phyloP scores from a whole-genome alignment of 1,140 invertebrate genomes.

The Rhopalosiphum padi region DNA sequence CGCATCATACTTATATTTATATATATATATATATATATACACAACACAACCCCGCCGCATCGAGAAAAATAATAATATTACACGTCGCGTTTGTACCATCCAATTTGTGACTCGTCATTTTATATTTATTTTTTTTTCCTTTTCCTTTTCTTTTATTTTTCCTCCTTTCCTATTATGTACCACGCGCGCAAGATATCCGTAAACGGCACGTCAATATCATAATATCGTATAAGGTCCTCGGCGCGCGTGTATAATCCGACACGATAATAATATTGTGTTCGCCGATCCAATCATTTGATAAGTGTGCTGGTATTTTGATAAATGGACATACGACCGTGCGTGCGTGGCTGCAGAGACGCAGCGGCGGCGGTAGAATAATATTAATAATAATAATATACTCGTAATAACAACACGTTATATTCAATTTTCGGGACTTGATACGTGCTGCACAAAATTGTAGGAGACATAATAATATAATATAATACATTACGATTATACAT shows the following conservation, averaged over 20 bases:
- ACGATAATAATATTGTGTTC: constrained; percentile 54
- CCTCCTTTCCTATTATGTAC: constrained; percentile 15
- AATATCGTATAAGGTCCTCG: not conserved
- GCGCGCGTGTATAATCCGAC: constrained; percentile 18
- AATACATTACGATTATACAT: not conserved
- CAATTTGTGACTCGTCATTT: constrained; percentile 54
- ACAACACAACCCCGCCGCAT: not conserved
- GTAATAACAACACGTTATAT: not conserved
- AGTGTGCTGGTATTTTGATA: constrained; percentile 42
- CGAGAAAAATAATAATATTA: constrained; percentile 18
- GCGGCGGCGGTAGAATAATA: not conserved
- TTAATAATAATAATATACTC: not conserved
- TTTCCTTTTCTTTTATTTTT: constrained; percentile 1
- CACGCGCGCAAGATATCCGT: not conserved
- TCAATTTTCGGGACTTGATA: constrained; percentile 22
- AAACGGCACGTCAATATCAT: constrained; percentile 48
- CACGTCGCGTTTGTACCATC: constrained; percentile 17
- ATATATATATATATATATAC: not conserved
- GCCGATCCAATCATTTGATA: constrained; percentile 57
- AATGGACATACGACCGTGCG: constrained; percentile 2
- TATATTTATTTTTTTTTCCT: not conserved
- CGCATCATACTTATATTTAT: not conserved
- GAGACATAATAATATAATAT: not conserved
- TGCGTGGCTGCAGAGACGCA: not conserved
- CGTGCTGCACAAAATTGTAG: not conserved